Evolutionary conservation across 2,113 vertebrate genomes (phyloP), one percentile per base, ranked within the genome.

Genomic region (Ptilonorhynchus violaceus): DNA sequence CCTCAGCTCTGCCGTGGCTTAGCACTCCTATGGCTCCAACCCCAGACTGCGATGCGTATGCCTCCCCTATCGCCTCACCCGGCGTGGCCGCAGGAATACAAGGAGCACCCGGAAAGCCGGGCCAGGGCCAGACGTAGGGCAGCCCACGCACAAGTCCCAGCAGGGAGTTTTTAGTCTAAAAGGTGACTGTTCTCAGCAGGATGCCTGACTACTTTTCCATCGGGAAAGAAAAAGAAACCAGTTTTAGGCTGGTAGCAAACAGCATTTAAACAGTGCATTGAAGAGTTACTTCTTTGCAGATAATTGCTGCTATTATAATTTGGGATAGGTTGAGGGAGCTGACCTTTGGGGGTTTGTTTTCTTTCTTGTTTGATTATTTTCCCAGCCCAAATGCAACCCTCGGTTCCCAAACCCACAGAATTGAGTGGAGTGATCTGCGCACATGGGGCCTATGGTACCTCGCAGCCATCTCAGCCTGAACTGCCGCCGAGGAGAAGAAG

Each of bases 31-130:
- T 1, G 13, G 21, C 31, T 76, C 47, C 5, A 0, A 60, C 12
- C 9, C 14, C 11, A 12, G 7, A 4, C 7, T 2, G 31, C 72
- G n/a, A 24, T 3, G 14, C 0, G 0, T 19, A 1, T 14, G 10
- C n/a, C 6, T 25, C 20, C 13, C 3, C 25, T 11, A 3, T 7
- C 2, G 6, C 22, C 10, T 10, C 58, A 58, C 16, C 2, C 18
- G 1, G 18, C 11, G 13, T 21, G 53, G 62, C 33, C 7, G 1
- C 22, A 44, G 55, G 52, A 60, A 58, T 39, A 44, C 5, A 4
- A 19, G 27, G 2, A 60, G 42, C 69, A 42, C 5, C 3, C 2
- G 30, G 75, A 74, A 67, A 72, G 12, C 7, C 3, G 4, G 39
- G 14, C 20, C 33, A 10, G 46, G 46, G 37, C 23, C 50, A 16